Evolutionary conservation across 2,888 invertebrate species (phyloP), one percentile per base, ranked within the genome.

Genomic region (Mythimna ferrago): DNA sequence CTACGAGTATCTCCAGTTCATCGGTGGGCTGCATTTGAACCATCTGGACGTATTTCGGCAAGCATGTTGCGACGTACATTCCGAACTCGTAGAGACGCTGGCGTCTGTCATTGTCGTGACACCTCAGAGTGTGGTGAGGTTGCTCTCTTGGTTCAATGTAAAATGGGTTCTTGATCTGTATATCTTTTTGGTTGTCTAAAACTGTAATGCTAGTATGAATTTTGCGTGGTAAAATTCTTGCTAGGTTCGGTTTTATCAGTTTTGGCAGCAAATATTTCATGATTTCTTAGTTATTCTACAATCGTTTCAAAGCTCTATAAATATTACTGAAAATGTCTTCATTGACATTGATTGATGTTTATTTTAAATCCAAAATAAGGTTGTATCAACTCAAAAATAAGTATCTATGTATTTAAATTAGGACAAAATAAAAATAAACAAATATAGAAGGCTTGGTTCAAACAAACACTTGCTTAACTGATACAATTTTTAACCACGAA

Each of bases 21-120:
- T 95, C 96, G 0, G 86, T 92, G 71, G 94, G 93, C 68, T 95
- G 94, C 89, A 96, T 89, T 85, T 93, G 94, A 35, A 95, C 87
- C 81, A 93, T 93, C 78, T 96, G 96, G 2, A 96, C 94, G 76
- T 87, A 96, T 81, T 95, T 96, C 0, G 96, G 96, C 83, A 95
- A 75, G 78, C 95, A 96, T 4, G 93, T 91, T 2, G 94, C 96
- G 0, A 93, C 93, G 79, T 96, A 96, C 5, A 96, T 82, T 32
- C 96, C 96, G 66, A 94, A 96, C 66, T 95, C 94, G 67, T 96
- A 95, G 2, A 95, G 86, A 26, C 79, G 88, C 84, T 95, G 94
- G 4, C 96, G 91, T 63, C 78, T 86, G 0, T 64, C 61, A 62
- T 95, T 95, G 68, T 95, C 89, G 75, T 96, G 96, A 61, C 82